phyloP scores from a whole-genome alignment of 92 coral and sea anemone species.

The Hydrozoanthus gracilis region DNA sequence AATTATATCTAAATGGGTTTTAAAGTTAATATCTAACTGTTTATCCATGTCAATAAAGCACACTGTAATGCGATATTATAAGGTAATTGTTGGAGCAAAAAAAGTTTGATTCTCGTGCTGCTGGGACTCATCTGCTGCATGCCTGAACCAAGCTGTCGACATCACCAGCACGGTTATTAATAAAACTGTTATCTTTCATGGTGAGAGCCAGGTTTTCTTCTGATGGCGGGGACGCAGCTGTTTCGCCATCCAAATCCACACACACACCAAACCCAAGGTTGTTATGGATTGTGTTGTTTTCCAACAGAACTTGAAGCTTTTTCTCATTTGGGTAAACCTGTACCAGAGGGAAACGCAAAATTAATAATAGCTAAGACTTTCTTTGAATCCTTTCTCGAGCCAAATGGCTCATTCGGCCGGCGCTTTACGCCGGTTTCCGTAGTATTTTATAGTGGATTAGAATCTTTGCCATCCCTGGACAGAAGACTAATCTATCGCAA shows the following conservation, averaged over 20 bases:
- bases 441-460: too few species aligned
- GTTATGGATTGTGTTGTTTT: constrained; percentile 71
- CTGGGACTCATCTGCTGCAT: not conserved
- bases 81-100: not conserved
- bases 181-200: constrained; percentile 70
- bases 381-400: not conserved
- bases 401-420: too few species aligned
- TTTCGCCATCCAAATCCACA: constrained; percentile 61
- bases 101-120: not conserved
- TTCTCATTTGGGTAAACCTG: constrained; percentile 65
- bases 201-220: constrained; percentile 64
- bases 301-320: constrained; percentile 62
- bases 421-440: too few species aligned
- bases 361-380: not conserved
- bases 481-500: too few species aligned
- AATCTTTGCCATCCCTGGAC: too few species aligned
- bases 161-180: constrained; percentile 76
- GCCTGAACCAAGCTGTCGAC: constrained; percentile 58
- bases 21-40: too few species aligned
- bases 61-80: too few species aligned
- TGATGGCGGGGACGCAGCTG: constrained; percentile 52
- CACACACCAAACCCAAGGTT: constrained; percentile 84
- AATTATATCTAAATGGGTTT: too few species aligned
- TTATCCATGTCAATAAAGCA: too few species aligned
- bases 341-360: not conserved